Evolutionary conservation across 2,113 vertebrate genomes (phyloP).

Genomic region (Arothron firmamentum): DNA sequence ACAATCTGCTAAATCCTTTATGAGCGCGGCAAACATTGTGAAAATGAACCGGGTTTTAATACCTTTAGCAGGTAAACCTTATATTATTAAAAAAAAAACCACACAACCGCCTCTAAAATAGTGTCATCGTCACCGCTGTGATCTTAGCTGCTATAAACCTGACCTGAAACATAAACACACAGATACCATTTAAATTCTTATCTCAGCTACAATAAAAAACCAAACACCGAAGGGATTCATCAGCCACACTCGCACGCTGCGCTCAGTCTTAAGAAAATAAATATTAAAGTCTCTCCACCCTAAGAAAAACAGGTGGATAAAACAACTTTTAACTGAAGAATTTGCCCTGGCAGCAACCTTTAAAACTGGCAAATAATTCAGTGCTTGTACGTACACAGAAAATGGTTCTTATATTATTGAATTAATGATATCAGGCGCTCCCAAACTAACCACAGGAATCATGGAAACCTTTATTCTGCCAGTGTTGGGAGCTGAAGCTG

Average conservation of each 20-base stretch:
- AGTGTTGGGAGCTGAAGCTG: too few relatives aligned
- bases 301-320: slow-evolving; percentile 24
- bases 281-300: slow-evolving; percentile 43
- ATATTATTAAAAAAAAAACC: too few relatives aligned
- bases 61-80: too few relatives aligned
- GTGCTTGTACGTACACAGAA: background rate
- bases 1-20: too few relatives aligned
- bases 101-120: too few relatives aligned
- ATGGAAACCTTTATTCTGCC: slow-evolving; percentile 3
- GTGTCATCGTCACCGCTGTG: background rate
- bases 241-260: slow-evolving; percentile 2
- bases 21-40: too few relatives aligned
- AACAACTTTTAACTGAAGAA: slow-evolving; percentile 34
- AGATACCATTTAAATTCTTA: slow-evolving; percentile 17
- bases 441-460: background rate
- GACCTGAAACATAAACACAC: too few relatives aligned
- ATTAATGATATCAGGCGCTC: slow-evolving; percentile 1
- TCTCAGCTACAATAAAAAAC: slow-evolving; percentile 41
- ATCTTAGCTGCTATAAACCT: slow-evolving; percentile 3
- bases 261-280: slow-evolving; percentile 48
- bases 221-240: slow-evolving; percentile 1
- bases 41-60: too few relatives aligned
- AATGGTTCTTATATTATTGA: slow-evolving; percentile 2
- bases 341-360: background rate
- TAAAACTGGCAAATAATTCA: slow-evolving; percentile 12